A percentile compares a stretch with the other conserved stretches of the same genome.
Conservation (phyloP, 2,113 vertebrate genomes). For the Cheirogaleus medius region DNA sequence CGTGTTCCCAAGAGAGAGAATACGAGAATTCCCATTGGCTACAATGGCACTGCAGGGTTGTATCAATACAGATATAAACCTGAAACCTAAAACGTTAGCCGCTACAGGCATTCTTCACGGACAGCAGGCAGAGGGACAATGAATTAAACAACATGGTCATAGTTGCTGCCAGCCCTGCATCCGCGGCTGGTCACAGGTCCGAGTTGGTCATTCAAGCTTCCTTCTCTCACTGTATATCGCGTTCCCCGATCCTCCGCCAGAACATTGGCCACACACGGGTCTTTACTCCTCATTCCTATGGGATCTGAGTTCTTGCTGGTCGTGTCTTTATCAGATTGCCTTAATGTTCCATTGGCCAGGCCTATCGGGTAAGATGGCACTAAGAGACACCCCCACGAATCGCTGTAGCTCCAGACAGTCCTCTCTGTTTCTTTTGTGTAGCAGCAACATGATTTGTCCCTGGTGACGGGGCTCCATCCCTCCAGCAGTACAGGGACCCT, state of each 20-base stretch:
- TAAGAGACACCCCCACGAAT: neutral
- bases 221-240: neutral
- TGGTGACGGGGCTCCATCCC: no score
- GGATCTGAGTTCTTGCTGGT: neutral
- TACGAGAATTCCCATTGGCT: neutral
- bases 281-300: neutral
- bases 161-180: neutral
- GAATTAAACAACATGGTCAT: neutral
- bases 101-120: neutral
- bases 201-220: no score
- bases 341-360: neutral
- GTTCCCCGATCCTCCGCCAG: neutral
- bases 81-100: neutral
- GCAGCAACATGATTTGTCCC: neutral
- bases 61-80: no score
- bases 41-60: fast-evolving
- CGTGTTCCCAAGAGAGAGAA: neutral
- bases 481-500: neutral
- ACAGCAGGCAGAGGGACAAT: neutral
- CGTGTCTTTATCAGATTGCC: neutral
- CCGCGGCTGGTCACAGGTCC: neutral
- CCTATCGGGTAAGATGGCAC: neutral
- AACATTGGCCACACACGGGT: fast-evolving
- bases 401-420: neutral
- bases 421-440: no score